A percentile compares a stretch with the other conserved stretches of the same genome.
Conservation (phyloP, 2,113 vertebrate genomes). For the Okapia johnstoni region DNA sequence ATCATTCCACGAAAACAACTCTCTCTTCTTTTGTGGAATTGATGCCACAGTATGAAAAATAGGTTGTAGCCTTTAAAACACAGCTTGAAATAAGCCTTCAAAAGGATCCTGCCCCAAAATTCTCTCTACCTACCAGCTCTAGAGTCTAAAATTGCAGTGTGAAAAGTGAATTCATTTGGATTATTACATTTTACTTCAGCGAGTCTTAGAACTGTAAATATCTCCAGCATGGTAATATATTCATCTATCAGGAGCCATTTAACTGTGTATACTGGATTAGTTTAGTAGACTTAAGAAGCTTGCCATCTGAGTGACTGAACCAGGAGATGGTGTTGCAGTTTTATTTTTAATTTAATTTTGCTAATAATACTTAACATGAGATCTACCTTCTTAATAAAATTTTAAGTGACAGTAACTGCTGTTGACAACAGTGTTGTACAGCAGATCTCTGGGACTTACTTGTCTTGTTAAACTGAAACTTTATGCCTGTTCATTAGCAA, state of each 20-base stretch:
- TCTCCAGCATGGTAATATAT: background rate
- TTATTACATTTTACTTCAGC: background rate
- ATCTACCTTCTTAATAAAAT: background rate
- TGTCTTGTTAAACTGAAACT: background rate
- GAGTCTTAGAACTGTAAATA: background rate
- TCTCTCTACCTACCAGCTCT: background rate
- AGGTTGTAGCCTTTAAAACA: background rate
- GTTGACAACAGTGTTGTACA: background rate
- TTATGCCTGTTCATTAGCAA: background rate
- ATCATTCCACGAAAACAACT: background rate
- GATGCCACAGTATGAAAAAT: slow-evolving; percentile 14
- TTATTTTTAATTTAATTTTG: background rate
- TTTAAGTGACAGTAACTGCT: background rate
- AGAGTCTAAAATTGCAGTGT: background rate
- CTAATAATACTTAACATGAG: background rate
- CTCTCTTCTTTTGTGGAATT: background rate
- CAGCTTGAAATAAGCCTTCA: background rate
- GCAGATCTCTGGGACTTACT: background rate
- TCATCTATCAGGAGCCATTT: background rate
- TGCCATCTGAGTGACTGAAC: background rate
- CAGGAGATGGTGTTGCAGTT: background rate
- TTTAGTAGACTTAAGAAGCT: background rate
- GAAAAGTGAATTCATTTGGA: background rate
- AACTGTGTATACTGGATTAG: background rate
- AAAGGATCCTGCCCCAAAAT: background rate